Evolutionary conservation across 2,888 invertebrate species (phyloP).

Genomic region (Scaeva pyrastri): DNA sequence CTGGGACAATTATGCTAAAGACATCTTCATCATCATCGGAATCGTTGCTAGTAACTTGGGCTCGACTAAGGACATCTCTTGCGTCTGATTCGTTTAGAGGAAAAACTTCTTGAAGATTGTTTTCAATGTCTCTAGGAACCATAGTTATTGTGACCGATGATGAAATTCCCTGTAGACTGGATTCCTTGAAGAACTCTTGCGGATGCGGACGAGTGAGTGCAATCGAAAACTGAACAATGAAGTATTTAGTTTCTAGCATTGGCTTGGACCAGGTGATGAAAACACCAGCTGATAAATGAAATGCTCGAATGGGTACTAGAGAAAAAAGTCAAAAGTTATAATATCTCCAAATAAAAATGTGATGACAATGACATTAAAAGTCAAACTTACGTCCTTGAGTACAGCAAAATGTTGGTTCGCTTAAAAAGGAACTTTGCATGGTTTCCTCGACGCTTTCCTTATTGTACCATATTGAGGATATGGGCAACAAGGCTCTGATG

Average conservation of each 20-base stretch:
- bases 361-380: too few species aligned
- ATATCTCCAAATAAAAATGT: too few species aligned
- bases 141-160: slow-evolving; percentile 46
- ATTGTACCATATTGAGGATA: slow-evolving; percentile 79
- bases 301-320: slow-evolving; percentile 62
- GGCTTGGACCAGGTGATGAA: slow-evolving; percentile 82
- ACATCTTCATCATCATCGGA: slow-evolving; percentile 80
- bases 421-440: slow-evolving; percentile 81
- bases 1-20: slow-evolving; percentile 81
- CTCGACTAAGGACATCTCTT: slow-evolving; percentile 78
- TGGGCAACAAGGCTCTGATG: slow-evolving; percentile 81
- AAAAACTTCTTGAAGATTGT: slow-evolving; percentile 74
- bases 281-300: slow-evolving; percentile 78
- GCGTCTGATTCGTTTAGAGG: slow-evolving; percentile 77
- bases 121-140: slow-evolving; percentile 41
- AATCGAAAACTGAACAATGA: slow-evolving; percentile 81
- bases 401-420: slow-evolving; percentile 82
- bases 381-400: slow-evolving; percentile 83
- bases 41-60: slow-evolving; percentile 79
- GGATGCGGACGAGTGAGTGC: slow-evolving; percentile 81
- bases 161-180: slow-evolving; percentile 79
- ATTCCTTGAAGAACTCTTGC: slow-evolving; percentile 60
- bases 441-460: slow-evolving; percentile 79
- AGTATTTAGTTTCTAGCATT: slow-evolving; percentile 80
- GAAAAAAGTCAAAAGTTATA: background rate